phyloP scores from a whole-genome alignment of 1,140 invertebrate species.

The Lepidurus couesii region DNA sequence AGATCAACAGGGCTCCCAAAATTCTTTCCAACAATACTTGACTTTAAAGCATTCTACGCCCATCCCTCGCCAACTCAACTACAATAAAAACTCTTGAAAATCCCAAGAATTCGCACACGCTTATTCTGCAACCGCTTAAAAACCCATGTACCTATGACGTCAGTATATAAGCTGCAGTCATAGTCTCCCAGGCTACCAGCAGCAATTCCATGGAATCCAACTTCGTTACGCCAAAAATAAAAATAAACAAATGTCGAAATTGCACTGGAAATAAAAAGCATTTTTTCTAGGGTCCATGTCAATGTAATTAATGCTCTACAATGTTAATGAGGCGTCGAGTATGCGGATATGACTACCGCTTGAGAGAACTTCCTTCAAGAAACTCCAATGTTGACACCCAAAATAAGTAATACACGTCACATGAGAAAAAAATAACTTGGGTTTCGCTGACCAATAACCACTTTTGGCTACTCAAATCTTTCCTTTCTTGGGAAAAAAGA shows the following conservation, averaged over 20 bases:
- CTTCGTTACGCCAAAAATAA: not conserved
- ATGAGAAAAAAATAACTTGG: not conserved
- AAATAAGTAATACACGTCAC: not conserved
- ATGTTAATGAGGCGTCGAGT: conserved; percentile 6
- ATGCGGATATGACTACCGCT: not conserved
- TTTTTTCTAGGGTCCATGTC: not conserved
- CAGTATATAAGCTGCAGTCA: no score
- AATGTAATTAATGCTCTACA: conserved; percentile 5
- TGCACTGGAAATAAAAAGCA: not conserved
- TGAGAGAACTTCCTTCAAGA: not conserved
- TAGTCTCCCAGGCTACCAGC: no score
- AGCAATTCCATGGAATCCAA: no score
- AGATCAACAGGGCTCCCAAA: conserved; percentile 6
- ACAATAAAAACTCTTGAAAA: not conserved
- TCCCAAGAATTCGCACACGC: not conserved
- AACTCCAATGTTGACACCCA: not conserved
- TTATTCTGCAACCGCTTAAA: no score
- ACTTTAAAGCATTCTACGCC: not conserved
- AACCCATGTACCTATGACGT: no score
- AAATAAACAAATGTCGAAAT: not conserved
- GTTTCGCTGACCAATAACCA: not conserved
- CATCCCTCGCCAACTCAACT: not conserved
- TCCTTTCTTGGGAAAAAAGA: not conserved
- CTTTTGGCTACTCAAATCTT: not conserved
- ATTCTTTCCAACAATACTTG: conserved; percentile 1